phyloP scores from a whole-genome alignment of 2,797 vertebrate species.

The Cacajao melanocephalus region DNA sequence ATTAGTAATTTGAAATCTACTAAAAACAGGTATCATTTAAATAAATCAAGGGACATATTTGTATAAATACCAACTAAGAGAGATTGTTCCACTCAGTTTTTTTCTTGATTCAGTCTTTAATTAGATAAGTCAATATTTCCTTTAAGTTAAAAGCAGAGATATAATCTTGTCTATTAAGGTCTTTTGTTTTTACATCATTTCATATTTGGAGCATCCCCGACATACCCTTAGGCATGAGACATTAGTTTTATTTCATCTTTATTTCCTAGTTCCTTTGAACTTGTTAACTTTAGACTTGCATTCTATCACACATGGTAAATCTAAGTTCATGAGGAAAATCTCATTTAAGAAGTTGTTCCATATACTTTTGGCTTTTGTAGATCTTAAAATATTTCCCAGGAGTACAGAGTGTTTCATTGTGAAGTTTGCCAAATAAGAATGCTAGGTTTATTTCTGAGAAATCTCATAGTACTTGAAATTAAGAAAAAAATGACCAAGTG shows the following conservation, averaged over 20 bases:
- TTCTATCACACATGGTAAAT: neutral
- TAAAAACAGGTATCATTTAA: neutral
- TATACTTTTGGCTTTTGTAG: neutral
- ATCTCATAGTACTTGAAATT: neutral
- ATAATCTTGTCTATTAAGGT: neutral
- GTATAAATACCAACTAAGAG: neutral
- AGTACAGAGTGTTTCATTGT: neutral
- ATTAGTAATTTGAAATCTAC: neutral
- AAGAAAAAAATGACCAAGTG: neutral
- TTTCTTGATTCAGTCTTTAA: neutral
- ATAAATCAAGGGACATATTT: neutral
- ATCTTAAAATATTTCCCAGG: neutral
- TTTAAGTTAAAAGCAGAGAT: conserved; percentile 23
- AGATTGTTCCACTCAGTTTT: neutral
- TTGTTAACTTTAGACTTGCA: neutral
- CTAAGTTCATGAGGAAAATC: neutral
- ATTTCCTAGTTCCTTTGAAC: neutral
- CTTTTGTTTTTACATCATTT: neutral
- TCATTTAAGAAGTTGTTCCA: neutral
- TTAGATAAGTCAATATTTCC: neutral
- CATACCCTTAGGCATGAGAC: neutral
- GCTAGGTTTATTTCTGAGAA: neutral
- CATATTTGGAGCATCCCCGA: neutral
- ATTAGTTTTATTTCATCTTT: neutral
- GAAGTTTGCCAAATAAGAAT: neutral